These are phyloP conservation scores for Spermophilus dauricus DNA, from an alignment of 2,113 vertebrate genomes.

Conservation along the genomic window DNA sequence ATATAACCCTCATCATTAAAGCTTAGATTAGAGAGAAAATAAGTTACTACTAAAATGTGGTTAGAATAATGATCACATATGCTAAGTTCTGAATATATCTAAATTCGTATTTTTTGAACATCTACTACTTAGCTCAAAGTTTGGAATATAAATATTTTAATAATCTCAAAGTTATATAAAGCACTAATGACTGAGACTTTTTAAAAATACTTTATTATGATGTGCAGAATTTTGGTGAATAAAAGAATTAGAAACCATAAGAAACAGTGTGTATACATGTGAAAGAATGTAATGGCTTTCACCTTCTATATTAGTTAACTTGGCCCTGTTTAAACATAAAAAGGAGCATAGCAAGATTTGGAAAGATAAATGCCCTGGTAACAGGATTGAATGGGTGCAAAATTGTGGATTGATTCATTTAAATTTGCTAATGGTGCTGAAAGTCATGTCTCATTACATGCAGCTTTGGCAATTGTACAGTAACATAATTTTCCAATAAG, in stretches of 20 bases:
- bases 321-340: neutral
- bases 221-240: neutral
- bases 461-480: neutral
- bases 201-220: neutral
- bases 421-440: neutral
- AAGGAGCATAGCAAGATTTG: neutral
- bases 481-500: neutral
- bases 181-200: neutral
- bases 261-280: neutral
- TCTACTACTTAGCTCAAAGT: neutral
- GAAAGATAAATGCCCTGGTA: neutral
- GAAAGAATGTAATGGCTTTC: neutral
- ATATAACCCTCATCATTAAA: neutral
- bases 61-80: neutral
- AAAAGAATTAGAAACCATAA: neutral
- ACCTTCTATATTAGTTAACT: neutral
- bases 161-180: neutral
- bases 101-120: neutral
- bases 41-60: neutral
- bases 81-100: neutral
- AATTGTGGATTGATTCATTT: neutral
- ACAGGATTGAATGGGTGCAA: neutral
- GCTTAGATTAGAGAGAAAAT: neutral
- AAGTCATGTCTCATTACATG: neutral
- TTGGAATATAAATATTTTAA: neutral